phyloP scores from a whole-genome alignment of 1,140 invertebrate species.

The Lordiphosa collinella region DNA sequence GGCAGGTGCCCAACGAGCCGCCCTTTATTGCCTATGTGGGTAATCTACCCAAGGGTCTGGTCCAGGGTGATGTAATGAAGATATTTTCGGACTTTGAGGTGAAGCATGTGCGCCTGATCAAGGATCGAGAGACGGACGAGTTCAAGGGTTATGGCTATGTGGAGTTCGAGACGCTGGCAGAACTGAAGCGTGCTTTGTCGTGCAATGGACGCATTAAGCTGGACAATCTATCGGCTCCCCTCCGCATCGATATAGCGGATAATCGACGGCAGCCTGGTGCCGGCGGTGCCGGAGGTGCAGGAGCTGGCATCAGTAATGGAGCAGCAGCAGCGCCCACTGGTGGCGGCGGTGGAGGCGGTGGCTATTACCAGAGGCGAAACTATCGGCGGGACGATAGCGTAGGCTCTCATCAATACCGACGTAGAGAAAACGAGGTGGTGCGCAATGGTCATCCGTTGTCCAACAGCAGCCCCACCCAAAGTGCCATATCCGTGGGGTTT shows the following conservation, averaged over 20 bases:
- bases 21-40: constrained; percentile 95
- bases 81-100: constrained; percentile 89
- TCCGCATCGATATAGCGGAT: constrained; percentile 94
- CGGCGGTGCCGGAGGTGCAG: constrained; percentile 8
- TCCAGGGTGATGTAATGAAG: constrained; percentile 95
- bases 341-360: constrained; percentile 4
- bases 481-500: constrained; percentile 15
- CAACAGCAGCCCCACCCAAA: constrained; percentile 35
- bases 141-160: constrained; percentile 98
- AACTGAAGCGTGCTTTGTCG: constrained; percentile 88
- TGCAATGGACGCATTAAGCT: constrained; percentile 88
- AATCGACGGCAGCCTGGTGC: constrained; percentile 81
- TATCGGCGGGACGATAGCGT: constrained; percentile 44
- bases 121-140: constrained; percentile 95
- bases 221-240: constrained; percentile 82
- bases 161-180: constrained; percentile 91
- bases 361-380: constrained; percentile 43
- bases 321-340: not conserved
- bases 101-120: constrained; percentile 92
- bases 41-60: constrained; percentile 91
- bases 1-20: constrained; percentile 89
- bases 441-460: constrained; percentile 13
- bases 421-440: constrained; percentile 7
- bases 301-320: constrained; percentile 59
- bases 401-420: constrained; percentile 31